phyloP scores from a whole-genome alignment of 2,888 invertebrate species.

The Chymomyza caudatula region DNA sequence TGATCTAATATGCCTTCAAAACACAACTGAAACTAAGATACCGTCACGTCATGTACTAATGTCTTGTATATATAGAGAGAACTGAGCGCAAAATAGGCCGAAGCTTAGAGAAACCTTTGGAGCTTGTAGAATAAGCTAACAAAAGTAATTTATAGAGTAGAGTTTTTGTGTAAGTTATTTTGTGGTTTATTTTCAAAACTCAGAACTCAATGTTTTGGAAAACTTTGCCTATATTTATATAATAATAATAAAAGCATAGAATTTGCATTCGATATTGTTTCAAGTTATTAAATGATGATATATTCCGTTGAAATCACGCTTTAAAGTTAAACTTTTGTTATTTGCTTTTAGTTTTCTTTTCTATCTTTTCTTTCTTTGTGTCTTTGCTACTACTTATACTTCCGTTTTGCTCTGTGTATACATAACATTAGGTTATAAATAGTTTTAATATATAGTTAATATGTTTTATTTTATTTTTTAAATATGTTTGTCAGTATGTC shows the following conservation, averaged over 20 bases:
- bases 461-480: slow-evolving; percentile 40
- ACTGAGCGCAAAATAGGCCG: slow-evolving; percentile 16
- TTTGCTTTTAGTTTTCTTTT: slow-evolving; percentile 66
- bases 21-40: slow-evolving; percentile 14
- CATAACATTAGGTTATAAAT: slow-evolving; percentile 63
- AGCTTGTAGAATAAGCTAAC: slow-evolving; percentile 21
- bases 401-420: slow-evolving; percentile 46
- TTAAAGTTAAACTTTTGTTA: slow-evolving; percentile 76
- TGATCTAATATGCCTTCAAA: slow-evolving; percentile 59
- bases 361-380: slow-evolving; percentile 34
- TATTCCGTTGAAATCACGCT: slow-evolving; percentile 75
- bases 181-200: not conserved
- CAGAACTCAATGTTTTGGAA: not conserved
- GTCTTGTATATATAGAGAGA: slow-evolving; percentile 19
- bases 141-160: not conserved
- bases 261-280: slow-evolving; percentile 39
- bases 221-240: slow-evolving; percentile 3
- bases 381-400: slow-evolving; percentile 37
- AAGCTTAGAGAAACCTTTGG: slow-evolving; percentile 56
- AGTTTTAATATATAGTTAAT: slow-evolving; percentile 57
- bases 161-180: not conserved
- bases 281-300: slow-evolving; percentile 72
- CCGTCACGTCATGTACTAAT: not conserved
- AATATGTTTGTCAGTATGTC: slow-evolving; percentile 18
- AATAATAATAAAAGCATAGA: not conserved